Evolutionary conservation across 2,113 vertebrate genomes (phyloP).

Genomic region (Rhineura floridana): DNA sequence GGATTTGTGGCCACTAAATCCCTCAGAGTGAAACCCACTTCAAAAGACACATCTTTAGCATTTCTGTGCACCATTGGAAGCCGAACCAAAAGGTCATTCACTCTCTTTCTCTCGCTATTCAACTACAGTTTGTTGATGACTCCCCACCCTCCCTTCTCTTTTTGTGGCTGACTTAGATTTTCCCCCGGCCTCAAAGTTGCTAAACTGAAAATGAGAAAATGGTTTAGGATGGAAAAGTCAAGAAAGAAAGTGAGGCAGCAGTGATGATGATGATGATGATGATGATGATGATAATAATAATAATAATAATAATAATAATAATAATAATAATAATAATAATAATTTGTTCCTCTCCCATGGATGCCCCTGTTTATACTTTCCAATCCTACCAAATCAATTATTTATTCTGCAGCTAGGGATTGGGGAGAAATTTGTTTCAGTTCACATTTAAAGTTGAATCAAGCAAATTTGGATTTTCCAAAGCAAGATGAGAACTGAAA

Average conservation of each 20-base stretch:
- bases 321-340: no score
- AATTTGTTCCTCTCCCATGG: slow-evolving; percentile 52
- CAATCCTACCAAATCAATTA: accelerated
- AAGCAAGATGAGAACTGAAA: no score
- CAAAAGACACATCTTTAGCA: slow-evolving; percentile 64
- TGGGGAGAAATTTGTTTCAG: no score
- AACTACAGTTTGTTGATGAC: slow-evolving; percentile 53
- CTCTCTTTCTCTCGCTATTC: slow-evolving; percentile 43
- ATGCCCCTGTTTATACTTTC: not conserved
- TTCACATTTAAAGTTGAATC: no score
- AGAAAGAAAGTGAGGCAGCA: slow-evolving; percentile 24
- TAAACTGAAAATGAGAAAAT: slow-evolving; percentile 52
- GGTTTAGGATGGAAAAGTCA: slow-evolving; percentile 35
- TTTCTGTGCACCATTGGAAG: slow-evolving; percentile 60
- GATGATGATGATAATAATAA: no score
- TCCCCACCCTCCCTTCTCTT: not conserved
- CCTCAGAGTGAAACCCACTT: slow-evolving; percentile 65
- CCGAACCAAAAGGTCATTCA: slow-evolving; percentile 68
- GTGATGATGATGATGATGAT: no score
- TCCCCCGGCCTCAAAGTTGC: slow-evolving; percentile 40
- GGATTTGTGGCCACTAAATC: slow-evolving; percentile 68
- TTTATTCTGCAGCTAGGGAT: slow-evolving; percentile 1
- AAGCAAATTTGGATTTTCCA: no score
- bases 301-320: no score
- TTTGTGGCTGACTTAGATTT: slow-evolving; percentile 44